phyloP scores from a whole-genome alignment of 2,113 vertebrate genomes.

The Sterna hirundo region DNA sequence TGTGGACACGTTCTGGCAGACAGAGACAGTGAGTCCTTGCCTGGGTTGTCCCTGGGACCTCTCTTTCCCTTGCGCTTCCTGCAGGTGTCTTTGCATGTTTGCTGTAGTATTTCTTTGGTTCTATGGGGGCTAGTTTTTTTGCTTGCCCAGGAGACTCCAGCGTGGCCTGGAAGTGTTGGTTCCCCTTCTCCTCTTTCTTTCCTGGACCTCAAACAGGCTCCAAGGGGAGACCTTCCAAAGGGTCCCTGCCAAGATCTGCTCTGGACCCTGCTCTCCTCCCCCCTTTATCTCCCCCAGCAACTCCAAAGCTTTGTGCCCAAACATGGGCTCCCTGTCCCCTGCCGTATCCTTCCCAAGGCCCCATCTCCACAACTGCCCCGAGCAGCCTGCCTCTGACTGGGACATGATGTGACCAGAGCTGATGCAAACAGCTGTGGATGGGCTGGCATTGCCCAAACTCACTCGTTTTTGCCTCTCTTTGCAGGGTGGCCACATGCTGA shows the following conservation, averaged over 20 bases:
- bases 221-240: background rate
- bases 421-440: background rate
- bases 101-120: background rate
- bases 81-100: background rate
- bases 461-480: background rate
- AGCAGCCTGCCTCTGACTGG: background rate
- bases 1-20: conserved; percentile 99
- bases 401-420: background rate
- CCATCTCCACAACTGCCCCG: accelerated
- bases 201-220: background rate
- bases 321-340: background rate
- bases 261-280: background rate
- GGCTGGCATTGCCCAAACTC: background rate
- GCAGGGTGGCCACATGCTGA: conserved; percentile 96
- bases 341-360: background rate
- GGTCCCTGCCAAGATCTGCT: background rate
- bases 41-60: background rate
- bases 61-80: background rate
- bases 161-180: background rate
- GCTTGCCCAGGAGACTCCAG: background rate
- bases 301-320: background rate
- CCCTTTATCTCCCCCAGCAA: background rate
- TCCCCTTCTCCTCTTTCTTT: background rate
- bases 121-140: background rate
- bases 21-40: conserved; percentile 86